Conservation (phyloP, 1,140 invertebrate genomes). For the Drosophila malerkotliana region DNA sequence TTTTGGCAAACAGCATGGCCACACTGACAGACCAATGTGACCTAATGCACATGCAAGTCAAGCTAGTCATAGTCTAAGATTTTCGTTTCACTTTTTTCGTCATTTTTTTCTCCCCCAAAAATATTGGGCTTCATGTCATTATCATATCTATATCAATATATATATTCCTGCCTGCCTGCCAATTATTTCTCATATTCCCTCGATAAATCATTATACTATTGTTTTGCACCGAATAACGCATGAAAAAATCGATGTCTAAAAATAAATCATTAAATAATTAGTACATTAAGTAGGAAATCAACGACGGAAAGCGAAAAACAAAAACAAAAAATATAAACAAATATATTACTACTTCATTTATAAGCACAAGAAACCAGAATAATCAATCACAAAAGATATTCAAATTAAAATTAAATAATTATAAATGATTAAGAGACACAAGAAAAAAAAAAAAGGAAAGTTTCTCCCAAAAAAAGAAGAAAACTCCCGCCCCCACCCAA, state of each 20-base stretch:
- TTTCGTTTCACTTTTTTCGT: too few species aligned
- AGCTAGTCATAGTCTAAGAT: slow-evolving; percentile 5
- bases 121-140: slow-evolving; percentile 1
- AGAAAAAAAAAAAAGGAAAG: neutral
- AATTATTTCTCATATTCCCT: neutral
- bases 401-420: slow-evolving; percentile 40
- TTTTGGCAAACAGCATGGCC: neutral
- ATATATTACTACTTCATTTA: slow-evolving; percentile 62
- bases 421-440: slow-evolving; percentile 37
- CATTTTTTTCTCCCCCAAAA: neutral
- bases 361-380: slow-evolving; percentile 30
- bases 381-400: slow-evolving; percentile 19
- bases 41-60: neutral
- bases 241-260: slow-evolving; percentile 52
- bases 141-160: neutral
- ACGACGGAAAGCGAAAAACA: neutral
- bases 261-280: slow-evolving; percentile 34
- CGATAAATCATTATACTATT: neutral
- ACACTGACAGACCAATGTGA: neutral
- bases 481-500: neutral
- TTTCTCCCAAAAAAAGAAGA: neutral
- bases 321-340: slow-evolving; percentile 17
- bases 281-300: slow-evolving; percentile 44
- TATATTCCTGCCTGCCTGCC: slow-evolving; percentile 12
- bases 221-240: slow-evolving; percentile 55